Evolutionary conservation across 2,113 vertebrate genomes (phyloP), one percentile per base, ranked within the genome.

Genomic region (Vulpes vulpes): DNA sequence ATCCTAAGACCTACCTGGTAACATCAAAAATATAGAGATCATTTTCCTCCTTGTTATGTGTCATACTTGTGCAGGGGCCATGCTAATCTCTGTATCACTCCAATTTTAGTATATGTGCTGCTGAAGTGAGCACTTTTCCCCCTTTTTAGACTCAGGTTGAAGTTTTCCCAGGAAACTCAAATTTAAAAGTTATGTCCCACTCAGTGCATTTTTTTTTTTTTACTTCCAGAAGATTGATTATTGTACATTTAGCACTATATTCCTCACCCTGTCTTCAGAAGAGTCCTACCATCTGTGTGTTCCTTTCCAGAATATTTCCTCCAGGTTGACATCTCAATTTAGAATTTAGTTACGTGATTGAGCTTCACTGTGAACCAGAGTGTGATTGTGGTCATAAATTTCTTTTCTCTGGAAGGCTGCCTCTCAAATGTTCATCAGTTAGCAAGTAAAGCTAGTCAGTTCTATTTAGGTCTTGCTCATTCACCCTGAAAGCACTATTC

Each of bases 291-390:
- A 92, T 78, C 80, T 20, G 12, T 83, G 67, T 81, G 62, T 38
- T 92, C 25, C 69, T 97, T 98, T 97, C 91, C 86, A 96, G 59
- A 96, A 88, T 95, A 35, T 91, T 97, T 95, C 57, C 38, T 93
- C 53, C 74, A 96, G 57, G 30, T 64, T 97, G 85, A 88, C 90
- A 93, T 83, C 60, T 97, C 82, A 96, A 3, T 96, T 91, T 97
- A 94, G 92, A 90, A 92, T 64, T 94, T 94, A 85, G 91, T 43
- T 97, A 59, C 5, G 6, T 90, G 92, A 97, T 43, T 94, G 86
- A 97, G 51, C 51, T 89, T 78, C 93, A 79, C 85, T 95, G 49
- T 97, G 96, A 97, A 90, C 30, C 84, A 91, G 49, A 90, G 64
- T 85, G 60, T 95, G 86, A 96, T 65, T 97, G 88, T 90, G 53